Percentiles rank a stretch among this genome's conserved stretches.
Conservation (phyloP, 2,797 vertebrate genomes). For the Coendou prehensilis region DNA sequence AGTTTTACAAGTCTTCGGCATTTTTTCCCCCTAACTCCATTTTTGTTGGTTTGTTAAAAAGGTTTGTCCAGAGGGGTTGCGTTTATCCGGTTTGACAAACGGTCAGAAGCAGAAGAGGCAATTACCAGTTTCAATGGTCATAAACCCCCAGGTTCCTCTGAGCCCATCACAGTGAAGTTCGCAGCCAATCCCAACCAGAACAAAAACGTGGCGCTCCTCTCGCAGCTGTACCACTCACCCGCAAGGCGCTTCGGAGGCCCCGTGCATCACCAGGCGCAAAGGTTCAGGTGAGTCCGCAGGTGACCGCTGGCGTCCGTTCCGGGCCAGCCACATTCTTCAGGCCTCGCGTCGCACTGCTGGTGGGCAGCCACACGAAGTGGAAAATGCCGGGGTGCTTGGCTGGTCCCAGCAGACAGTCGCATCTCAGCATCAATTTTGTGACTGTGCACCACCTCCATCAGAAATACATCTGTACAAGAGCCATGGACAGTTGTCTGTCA, state of each 20-base stretch:
- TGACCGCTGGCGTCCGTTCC: conserved; percentile 55
- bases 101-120: conserved; percentile 97
- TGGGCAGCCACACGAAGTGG: not conserved
- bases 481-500: not conserved
- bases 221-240: conserved; percentile 98
- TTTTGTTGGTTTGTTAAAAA: conserved; percentile 89
- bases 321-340: not conserved
- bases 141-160: conserved; percentile 95
- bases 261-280: conserved; percentile 98
- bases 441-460: not conserved
- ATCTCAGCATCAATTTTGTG: not conserved
- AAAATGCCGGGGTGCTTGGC: not conserved
- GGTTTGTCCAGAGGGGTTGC: conserved; percentile 98
- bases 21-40: conserved; percentile 84
- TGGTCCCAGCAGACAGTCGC: not conserved
- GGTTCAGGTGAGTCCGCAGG: conserved; percentile 94
- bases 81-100: conserved; percentile 98
- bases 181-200: conserved; percentile 98
- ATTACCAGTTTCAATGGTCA: conserved; percentile 98
- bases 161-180: conserved; percentile 98
- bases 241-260: conserved; percentile 97
- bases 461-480: not conserved
- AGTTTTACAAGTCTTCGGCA: conserved; percentile 84
- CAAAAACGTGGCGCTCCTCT: conserved; percentile 97
- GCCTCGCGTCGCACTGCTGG: not conserved